Evolutionary conservation across 2,888 invertebrate species (phyloP), one percentile per base, ranked within the genome.

Genomic region (Epinotia nisella): DNA sequence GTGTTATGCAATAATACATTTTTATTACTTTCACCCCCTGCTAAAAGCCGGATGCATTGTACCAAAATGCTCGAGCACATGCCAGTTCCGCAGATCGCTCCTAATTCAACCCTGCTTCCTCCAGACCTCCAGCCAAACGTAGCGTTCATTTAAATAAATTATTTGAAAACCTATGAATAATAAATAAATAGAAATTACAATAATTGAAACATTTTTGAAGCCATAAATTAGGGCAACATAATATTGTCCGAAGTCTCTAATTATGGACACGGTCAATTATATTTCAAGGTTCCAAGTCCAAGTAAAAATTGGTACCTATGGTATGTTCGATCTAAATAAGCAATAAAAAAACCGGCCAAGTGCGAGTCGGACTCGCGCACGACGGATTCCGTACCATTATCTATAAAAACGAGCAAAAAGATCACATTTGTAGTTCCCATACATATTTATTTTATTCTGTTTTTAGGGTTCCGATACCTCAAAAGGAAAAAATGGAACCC

Each of bases 41-140:
- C 67, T 75, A 51, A 70, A 70, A 74, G 83, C 88, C 88, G 88
- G 89, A 90, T 88, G 85, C 84, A 87, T 82, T 86, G 83, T 58
- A 76, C 77, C 78, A 76, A 80, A 80, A 80, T 78, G 81, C 81
- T 79, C 77, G 78, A 77, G 76, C 75, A 73, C 75, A 68, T 73
- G 72, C 56, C 55, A 64, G 80, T 79, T 79, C 77, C 78, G 79
- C 79, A 70, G 77, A 74, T 80, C 78, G 77, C 78, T 77, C 75
- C 74, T 78, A 80, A 76, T 76, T 78, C 83, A 85, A 84, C 80
- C 85, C 80, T 83, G 81, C 77, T 87, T 89, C 90, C 90, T 85
- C 77, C 75, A 66, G 76, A 77, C 49, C 56, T 68, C 75, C 79
- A 70, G 80, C 78, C 81, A 84, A 81, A 83, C 85, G 84, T 80